Evolutionary conservation across 2,888 invertebrate species (phyloP).

Genomic region (Halocaridina rubra): DNA sequence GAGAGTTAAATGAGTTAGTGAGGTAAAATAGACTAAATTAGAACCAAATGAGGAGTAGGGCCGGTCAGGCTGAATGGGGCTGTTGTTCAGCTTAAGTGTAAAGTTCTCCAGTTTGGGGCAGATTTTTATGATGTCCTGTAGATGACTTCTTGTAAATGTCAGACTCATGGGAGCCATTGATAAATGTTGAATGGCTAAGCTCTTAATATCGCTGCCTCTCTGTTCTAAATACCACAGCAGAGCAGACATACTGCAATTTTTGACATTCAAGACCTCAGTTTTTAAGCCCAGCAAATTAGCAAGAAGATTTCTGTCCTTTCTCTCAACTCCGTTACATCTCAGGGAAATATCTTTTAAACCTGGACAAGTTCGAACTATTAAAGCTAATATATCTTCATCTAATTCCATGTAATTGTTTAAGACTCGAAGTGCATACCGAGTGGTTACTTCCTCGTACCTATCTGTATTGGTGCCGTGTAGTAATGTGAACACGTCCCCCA

Average conservation of each 20-base stretch:
- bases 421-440: constrained; percentile 24
- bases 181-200: constrained; percentile 39
- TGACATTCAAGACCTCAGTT: constrained; percentile 33
- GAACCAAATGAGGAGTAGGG: constrained; percentile 52
- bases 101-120: constrained; percentile 51
- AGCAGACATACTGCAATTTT: constrained; percentile 50
- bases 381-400: constrained; percentile 50
- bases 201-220: constrained; percentile 6
- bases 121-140: constrained; percentile 40
- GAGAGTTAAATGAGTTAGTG: constrained; percentile 38
- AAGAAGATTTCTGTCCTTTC: constrained; percentile 54
- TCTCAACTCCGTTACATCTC: constrained; percentile 53
- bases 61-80: constrained; percentile 45
- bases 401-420: constrained; percentile 45
- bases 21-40: constrained; percentile 20
- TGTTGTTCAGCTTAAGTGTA: constrained; percentile 45
- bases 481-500: constrained; percentile 55
- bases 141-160: constrained; percentile 49
- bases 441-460: constrained; percentile 27
- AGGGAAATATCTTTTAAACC: constrained; percentile 40
- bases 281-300: constrained; percentile 40
- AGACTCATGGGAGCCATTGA: constrained; percentile 38
- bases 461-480: constrained; percentile 50
- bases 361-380: constrained; percentile 53
- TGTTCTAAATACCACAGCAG: constrained; percentile 49